A percentile compares a stretch with the other conserved stretches of the same genome.
phyloP scores from a whole-genome alignment of 2,797 vertebrate species.

The Rhynchotus rufescens region DNA sequence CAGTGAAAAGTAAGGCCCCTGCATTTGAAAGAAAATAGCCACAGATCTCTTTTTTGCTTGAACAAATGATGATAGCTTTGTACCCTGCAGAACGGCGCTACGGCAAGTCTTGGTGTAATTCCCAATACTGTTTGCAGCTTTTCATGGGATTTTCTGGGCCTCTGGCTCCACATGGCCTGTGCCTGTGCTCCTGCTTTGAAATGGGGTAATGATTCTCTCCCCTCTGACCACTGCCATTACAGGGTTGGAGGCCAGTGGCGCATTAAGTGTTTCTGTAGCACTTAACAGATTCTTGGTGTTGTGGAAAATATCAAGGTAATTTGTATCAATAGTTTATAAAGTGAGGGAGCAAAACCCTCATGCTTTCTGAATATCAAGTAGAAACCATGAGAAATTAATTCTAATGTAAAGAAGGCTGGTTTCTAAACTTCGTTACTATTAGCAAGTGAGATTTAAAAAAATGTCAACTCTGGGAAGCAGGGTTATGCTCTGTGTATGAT shows the following conservation, averaged over 20 bases:
- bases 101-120: conserved; percentile 42
- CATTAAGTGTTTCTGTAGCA: conserved; percentile 27
- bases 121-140: conserved; percentile 4
- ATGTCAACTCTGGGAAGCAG: background rate
- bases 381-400: background rate
- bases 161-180: conserved; percentile 41
- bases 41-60: background rate
- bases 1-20: background rate
- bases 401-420: background rate
- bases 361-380: background rate
- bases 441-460: background rate
- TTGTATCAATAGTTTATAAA: background rate
- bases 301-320: conserved; percentile 26
- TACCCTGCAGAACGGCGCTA: background rate
- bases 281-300: background rate
- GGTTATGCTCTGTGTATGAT: background rate
- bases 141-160: conserved; percentile 33
- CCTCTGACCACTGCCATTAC: conserved; percentile 47
- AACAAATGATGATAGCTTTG: conserved; percentile 24
- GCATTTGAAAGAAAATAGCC: conserved; percentile 19
- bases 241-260: conserved; percentile 5
- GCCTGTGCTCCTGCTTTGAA: conserved; percentile 33
- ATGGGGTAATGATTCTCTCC: conserved; percentile 44
- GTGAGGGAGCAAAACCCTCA: background rate
- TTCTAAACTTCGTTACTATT: conserved; percentile 10